Evolutionary conservation across 2,888 invertebrate genomes (phyloP).

Genomic region (Lamellibrachia satsuma): DNA sequence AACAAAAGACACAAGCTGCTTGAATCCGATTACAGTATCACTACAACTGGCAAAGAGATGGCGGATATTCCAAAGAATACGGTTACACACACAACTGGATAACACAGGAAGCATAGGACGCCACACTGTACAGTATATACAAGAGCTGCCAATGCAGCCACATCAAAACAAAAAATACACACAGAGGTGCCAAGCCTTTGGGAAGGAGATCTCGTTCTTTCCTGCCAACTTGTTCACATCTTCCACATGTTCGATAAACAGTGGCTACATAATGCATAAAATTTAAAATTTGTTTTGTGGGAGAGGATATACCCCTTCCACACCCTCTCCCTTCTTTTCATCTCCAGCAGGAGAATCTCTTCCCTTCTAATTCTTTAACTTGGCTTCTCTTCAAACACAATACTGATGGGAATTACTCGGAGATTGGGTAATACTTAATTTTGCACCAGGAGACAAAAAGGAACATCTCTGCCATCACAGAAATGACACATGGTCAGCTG

Average conservation of each 20-base stretch:
- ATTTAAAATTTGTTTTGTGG: too few species aligned
- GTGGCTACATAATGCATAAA: too few species aligned
- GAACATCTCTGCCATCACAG: background rate
- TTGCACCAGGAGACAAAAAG: background rate
- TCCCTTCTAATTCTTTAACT: too few species aligned
- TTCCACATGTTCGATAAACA: too few species aligned
- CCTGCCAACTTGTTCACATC: too few species aligned
- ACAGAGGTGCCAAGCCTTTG: too few species aligned
- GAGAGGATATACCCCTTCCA: too few species aligned
- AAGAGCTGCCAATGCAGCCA: background rate
- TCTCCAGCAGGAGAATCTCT: too few species aligned
- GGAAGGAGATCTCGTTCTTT: too few species aligned
- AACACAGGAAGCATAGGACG: background rate
- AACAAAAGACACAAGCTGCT: background rate
- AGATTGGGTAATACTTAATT: background rate
- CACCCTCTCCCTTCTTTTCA: too few species aligned
- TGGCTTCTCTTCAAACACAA: background rate
- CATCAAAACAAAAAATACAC: background rate
- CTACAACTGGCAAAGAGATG: background rate
- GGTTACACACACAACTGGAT: background rate
- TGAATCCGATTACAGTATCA: background rate
- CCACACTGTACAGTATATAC: slow-evolving; percentile 12
- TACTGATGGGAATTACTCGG: background rate
- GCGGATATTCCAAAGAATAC: background rate
- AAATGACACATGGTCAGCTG: background rate